A percentile compares a stretch with the other conserved stretches of the same genome.
Evolutionary conservation across 2,888 invertebrate species (phyloP).

Genomic region (Crossocerus cetratus): DNA sequence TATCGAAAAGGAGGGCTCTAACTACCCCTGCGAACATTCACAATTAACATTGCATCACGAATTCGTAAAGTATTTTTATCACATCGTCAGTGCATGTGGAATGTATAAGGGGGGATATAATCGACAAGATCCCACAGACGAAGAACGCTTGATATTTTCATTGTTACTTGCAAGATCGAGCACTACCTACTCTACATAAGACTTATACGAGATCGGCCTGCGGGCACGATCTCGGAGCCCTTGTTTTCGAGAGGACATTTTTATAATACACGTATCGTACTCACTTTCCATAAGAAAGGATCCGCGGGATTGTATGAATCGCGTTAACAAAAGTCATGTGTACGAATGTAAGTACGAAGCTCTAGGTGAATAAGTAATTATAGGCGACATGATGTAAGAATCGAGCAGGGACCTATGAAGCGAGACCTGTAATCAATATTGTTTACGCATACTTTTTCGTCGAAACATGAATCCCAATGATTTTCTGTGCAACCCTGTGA

Average conservation of each 20-base stretch:
- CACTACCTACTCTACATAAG: background rate
- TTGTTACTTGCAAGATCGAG: background rate
- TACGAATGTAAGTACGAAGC: slow-evolving; percentile 60
- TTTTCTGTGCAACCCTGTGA: background rate
- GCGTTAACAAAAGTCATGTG: slow-evolving; percentile 32
- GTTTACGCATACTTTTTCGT: background rate
- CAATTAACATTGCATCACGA: too few species aligned
- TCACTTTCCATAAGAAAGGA: slow-evolving; percentile 43
- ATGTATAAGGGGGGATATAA: too few species aligned
- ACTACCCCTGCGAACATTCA: slow-evolving; percentile 11
- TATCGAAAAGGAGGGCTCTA: slow-evolving; percentile 54
- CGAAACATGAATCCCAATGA: slow-evolving; percentile 27
- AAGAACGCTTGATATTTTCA: slow-evolving; percentile 1
- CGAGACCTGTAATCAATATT: background rate
- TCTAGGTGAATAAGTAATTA: slow-evolving; percentile 58
- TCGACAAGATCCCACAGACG: background rate
- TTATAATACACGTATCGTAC: slow-evolving; percentile 53
- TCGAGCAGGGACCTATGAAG: slow-evolving; percentile 50
- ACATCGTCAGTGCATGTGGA: too few species aligned
- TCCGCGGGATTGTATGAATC: slow-evolving; percentile 31
- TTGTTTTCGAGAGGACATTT: slow-evolving; percentile 55
- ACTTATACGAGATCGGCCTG: slow-evolving; percentile 18
- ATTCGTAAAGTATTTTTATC: too few species aligned
- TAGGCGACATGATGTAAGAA: slow-evolving; percentile 49
- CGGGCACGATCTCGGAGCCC: slow-evolving; percentile 38